These are phyloP conservation scores for Microctonus brassicae DNA, from an alignment of 2,888 invertebrate genomes.

Conservation along the genomic window DNA sequence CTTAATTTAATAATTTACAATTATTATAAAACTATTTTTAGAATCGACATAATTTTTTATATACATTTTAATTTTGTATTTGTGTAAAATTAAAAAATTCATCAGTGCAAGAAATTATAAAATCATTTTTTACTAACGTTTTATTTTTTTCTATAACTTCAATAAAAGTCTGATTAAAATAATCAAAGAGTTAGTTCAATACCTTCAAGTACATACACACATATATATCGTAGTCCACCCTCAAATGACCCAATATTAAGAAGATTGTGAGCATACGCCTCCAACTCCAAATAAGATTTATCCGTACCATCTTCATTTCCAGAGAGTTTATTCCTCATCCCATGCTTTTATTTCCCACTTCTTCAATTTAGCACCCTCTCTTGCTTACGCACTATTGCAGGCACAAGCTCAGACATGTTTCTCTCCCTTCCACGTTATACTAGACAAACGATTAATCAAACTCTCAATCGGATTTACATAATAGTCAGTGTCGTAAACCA, in stretches of 20 bases:
- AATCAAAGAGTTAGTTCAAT: too few relatives aligned
- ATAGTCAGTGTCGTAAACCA: constrained; percentile 29
- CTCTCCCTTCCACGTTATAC: constrained; percentile 2
- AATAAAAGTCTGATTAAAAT: too few relatives aligned
- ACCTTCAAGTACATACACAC: not conserved
- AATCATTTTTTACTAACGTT: too few relatives aligned
- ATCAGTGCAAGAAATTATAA: too few relatives aligned
- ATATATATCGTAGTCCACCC: not conserved
- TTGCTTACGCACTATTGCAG: not conserved
- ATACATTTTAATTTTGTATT: too few relatives aligned
- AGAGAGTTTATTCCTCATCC: not conserved
- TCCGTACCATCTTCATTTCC: constrained; percentile 23
- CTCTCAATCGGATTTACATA: constrained; percentile 33
- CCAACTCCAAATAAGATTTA: constrained; percentile 28
- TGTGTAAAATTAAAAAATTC: too few relatives aligned
- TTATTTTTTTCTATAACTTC: too few relatives aligned
- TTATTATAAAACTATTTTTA: too few relatives aligned
- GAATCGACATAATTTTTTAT: too few relatives aligned
- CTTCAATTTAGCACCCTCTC: constrained; percentile 9
- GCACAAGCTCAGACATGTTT: not conserved
- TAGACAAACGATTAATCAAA: constrained; percentile 31
- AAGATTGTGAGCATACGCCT: constrained; percentile 24
- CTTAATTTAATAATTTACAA: too few relatives aligned
- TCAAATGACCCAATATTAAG: not conserved
- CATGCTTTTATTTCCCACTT: constrained; percentile 19